phyloP scores from a whole-genome alignment of 1,140 invertebrate genomes.

The Drosophila truncata region DNA sequence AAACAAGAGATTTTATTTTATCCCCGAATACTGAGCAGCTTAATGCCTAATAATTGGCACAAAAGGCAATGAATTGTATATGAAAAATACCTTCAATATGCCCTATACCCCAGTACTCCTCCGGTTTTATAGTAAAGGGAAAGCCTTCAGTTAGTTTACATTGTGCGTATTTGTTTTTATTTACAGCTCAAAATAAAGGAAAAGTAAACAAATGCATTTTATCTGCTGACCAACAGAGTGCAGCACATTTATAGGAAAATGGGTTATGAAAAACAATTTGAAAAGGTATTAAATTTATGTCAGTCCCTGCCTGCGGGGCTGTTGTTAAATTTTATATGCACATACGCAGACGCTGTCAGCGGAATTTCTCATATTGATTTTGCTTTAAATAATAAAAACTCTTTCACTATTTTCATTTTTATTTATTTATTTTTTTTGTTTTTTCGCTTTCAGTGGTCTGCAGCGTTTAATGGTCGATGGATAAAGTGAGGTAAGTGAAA shows the following conservation, averaged over 20 bases:
- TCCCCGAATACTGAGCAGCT: not conserved
- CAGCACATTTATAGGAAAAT: slow-evolving; percentile 47
- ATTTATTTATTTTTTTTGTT: slow-evolving; percentile 7
- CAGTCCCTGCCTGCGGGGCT: slow-evolving; percentile 32
- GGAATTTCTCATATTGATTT: slow-evolving; percentile 71
- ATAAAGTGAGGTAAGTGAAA: slow-evolving; percentile 64
- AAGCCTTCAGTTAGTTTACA: not conserved
- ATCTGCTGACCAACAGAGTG: slow-evolving; percentile 64
- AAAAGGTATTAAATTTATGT: slow-evolving; percentile 74
- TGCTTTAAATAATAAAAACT: slow-evolving; percentile 66
- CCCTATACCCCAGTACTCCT: not conserved
- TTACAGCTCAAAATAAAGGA: slow-evolving; percentile 31
- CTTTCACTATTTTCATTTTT: slow-evolving; percentile 5
- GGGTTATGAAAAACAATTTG: slow-evolving; percentile 65
- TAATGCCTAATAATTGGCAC: not conserved
- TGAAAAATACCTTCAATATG: not conserved
- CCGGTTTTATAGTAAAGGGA: not conserved
- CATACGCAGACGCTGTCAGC: slow-evolving; percentile 41
- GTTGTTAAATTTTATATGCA: slow-evolving; percentile 61
- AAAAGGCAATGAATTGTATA: not conserved
- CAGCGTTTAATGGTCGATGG: slow-evolving; percentile 48
- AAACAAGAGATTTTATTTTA: not conserved
- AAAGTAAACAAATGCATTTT: slow-evolving; percentile 57
- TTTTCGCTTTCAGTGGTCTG: slow-evolving; percentile 13
- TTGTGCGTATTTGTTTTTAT: slow-evolving; percentile 27